A percentile compares a stretch with the other conserved stretches of the same genome.
These are phyloP conservation scores for Andrena trimmerana DNA, from an alignment of 2,888 invertebrate genomes.

Conservation along the genomic window DNA sequence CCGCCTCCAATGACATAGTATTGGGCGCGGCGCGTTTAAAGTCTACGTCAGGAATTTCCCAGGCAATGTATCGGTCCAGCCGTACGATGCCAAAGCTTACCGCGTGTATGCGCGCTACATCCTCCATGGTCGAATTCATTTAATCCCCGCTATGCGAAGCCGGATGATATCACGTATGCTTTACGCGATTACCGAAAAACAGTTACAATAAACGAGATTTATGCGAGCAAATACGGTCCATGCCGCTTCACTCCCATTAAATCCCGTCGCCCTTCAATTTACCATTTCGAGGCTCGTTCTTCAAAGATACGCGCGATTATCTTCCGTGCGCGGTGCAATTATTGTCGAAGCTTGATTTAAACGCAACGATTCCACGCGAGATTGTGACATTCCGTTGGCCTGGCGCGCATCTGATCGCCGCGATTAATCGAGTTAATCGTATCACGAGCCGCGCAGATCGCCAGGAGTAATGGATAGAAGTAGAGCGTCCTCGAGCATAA, in stretches of 20 bases:
- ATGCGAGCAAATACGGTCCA: background rate
- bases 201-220: background rate
- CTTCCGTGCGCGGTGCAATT: background rate
- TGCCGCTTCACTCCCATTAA: background rate
- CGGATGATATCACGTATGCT: background rate
- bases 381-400: background rate
- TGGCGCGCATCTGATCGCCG: background rate
- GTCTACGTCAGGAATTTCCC: slow-evolving; percentile 29
- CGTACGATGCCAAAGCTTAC: background rate
- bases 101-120: too few relatives aligned
- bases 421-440: slow-evolving; percentile 37
- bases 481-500: slow-evolving; percentile 26
- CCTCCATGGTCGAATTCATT: too few relatives aligned
- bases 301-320: background rate
- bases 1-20: slow-evolving; percentile 45
- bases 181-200: background rate
- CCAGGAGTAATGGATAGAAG: slow-evolving; percentile 16
- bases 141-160: background rate
- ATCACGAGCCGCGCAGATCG: slow-evolving; percentile 20
- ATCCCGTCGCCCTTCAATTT: background rate
- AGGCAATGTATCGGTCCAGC: background rate
- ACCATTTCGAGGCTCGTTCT: background rate
- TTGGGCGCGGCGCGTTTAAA: slow-evolving; percentile 38
- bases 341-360: background rate
- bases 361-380: background rate